These are phyloP conservation scores for Scolopax bukidnonensis DNA, from an alignment of 2,797 vertebrate genomes.

Conservation along the genomic window DNA sequence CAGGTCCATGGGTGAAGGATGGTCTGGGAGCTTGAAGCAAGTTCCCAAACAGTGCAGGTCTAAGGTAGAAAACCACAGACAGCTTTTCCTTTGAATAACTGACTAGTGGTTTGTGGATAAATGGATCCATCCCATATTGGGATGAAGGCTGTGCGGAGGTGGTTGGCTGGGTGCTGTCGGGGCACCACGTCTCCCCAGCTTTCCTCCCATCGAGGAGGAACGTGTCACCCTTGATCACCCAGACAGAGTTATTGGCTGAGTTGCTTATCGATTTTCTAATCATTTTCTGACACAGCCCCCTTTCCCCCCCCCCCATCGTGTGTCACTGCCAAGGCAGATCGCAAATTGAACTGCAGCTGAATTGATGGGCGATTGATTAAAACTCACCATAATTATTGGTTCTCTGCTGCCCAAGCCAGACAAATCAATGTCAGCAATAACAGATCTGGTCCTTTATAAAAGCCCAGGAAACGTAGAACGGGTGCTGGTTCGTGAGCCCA, in stretches of 20 bases:
- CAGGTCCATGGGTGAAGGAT: not conserved
- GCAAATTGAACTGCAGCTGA: constrained; percentile 70
- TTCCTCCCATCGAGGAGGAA: not conserved
- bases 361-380: constrained; percentile 77
- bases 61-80: not conserved
- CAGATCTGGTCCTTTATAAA: not conserved
- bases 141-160: not conserved
- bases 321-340: constrained; percentile 60
- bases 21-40: not conserved
- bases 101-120: not conserved
- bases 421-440: constrained; percentile 71
- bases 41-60: not conserved
- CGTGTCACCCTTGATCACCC: not conserved
- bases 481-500: not conserved
- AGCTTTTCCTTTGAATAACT: not conserved
- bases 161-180: not conserved
- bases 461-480: not conserved
- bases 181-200: not conserved
- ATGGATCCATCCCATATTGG: rapidly evolving
- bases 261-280: constrained; percentile 58
- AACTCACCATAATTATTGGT: constrained; percentile 75
- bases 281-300: constrained; percentile 9
- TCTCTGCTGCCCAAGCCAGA: constrained; percentile 58
- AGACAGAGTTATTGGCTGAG: constrained; percentile 1
- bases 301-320: not conserved